Conservation (phyloP, 2,888 invertebrate genomes). For the Pterostichus niger region DNA sequence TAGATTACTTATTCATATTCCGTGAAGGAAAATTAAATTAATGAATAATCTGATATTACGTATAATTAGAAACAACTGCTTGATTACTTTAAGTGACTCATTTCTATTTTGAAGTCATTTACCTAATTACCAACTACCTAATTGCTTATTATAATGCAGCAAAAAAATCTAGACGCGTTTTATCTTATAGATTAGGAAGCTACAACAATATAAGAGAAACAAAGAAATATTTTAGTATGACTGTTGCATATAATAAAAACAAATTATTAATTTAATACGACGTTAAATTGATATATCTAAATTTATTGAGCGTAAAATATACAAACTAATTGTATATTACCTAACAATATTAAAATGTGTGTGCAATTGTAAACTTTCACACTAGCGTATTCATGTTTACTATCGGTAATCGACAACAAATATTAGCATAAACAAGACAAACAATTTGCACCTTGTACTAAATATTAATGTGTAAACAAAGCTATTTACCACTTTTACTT, state of each 20-base stretch:
- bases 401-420: slow-evolving; percentile 24
- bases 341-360: background rate
- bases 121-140: background rate
- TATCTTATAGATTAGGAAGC: background rate
- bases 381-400: background rate
- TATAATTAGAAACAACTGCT: background rate
- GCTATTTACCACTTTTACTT: background rate
- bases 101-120: too few species aligned
- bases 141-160: background rate
- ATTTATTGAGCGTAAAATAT: background rate
- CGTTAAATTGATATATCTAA: background rate
- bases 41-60: background rate
- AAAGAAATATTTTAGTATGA: background rate
- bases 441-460: slow-evolving; percentile 46
- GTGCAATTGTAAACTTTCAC: slow-evolving; percentile 27
- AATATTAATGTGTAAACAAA: slow-evolving; percentile 14
- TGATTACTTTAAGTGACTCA: too few species aligned
- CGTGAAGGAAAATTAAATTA: background rate
- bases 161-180: background rate
- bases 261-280: background rate
- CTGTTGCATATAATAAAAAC: background rate
- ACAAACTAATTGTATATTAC: slow-evolving; percentile 24
- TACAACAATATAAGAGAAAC: background rate
- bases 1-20: slow-evolving; percentile 15
- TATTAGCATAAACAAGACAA: slow-evolving; percentile 20